phyloP scores from a whole-genome alignment of 2,888 invertebrate species.

The Carpatolechia fugitivella region DNA sequence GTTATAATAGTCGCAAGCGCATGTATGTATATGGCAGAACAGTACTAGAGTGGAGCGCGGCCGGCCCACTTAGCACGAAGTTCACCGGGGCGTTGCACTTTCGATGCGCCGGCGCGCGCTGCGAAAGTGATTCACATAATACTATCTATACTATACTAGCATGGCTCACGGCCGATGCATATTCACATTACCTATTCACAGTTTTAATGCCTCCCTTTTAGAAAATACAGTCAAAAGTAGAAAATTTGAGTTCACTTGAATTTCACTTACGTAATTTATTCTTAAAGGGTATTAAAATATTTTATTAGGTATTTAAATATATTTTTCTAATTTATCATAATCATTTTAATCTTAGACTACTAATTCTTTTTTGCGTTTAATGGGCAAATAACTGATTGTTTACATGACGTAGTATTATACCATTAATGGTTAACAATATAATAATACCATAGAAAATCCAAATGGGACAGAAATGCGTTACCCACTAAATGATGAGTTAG shows the following conservation, averaged over 20 bases:
- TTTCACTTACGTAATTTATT: neutral
- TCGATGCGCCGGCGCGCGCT: conserved; percentile 50
- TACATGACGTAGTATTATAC: too few species aligned
- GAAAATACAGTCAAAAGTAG: neutral
- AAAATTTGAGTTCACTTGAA: neutral
- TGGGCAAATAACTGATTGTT: too few species aligned
- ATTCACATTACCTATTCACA: conserved; percentile 3
- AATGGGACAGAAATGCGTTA: too few species aligned
- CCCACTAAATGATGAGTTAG: too few species aligned
- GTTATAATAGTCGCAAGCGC: neutral
- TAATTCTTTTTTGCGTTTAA: too few species aligned
- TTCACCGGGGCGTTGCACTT: conserved; percentile 74
- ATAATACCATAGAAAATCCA: too few species aligned
- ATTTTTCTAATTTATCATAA: too few species aligned
- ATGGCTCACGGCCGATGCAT: neutral
- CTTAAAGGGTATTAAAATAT: neutral
- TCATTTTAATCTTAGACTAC: too few species aligned
- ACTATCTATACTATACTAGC: conserved; percentile 10
- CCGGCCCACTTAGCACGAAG: conserved; percentile 65
- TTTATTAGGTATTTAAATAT: too few species aligned
- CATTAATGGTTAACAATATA: too few species aligned
- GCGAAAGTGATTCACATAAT: conserved; percentile 69
- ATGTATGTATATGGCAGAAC: neutral
- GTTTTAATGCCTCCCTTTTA: neutral
- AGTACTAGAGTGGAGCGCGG: conserved; percentile 3